Evolutionary conservation across 37 sponge, comb jelly and placozoan genomes (phyloP).

Genomic region (Chondrosia reniformis): DNA sequence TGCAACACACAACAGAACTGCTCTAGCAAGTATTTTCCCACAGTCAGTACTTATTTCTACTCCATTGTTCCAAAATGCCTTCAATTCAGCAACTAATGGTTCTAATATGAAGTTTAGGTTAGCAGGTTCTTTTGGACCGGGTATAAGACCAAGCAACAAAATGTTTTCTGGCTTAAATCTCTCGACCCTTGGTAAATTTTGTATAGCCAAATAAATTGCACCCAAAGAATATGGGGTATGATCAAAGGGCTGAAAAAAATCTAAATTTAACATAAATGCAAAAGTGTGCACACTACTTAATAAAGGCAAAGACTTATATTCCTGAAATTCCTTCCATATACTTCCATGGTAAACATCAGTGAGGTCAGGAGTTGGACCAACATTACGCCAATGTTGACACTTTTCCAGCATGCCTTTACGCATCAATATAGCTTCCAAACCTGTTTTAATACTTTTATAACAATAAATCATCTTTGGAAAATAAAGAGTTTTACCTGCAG

Average conservation of each 20-base stretch:
- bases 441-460: too few species aligned
- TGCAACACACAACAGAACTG: slow-evolving; percentile 15
- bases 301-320: background rate
- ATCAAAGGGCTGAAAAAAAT: slow-evolving; percentile 51
- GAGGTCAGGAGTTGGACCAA: too few species aligned
- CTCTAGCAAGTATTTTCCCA: background rate
- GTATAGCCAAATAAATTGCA: slow-evolving; percentile 38
- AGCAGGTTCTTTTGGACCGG: slow-evolving; percentile 48
- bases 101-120: slow-evolving; percentile 24
- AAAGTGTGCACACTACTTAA: slow-evolving; percentile 12
- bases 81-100: slow-evolving; percentile 37
- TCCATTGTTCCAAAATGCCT: slow-evolving; percentile 20
- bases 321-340: slow-evolving; percentile 33
- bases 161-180: slow-evolving; percentile 37
- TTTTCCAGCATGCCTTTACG: too few species aligned
- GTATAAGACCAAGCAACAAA: slow-evolving; percentile 39
- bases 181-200: slow-evolving; percentile 31
- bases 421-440: too few species aligned
- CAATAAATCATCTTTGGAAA: too few species aligned
- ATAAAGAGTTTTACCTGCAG: too few species aligned
- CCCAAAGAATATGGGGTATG: slow-evolving; percentile 46
- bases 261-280: slow-evolving; percentile 43
- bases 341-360: slow-evolving; percentile 50
- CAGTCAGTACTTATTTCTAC: background rate
- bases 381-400: too few species aligned